A percentile compares a stretch with the other conserved stretches of the same genome.
phyloP scores from a whole-genome alignment of 1,140 invertebrate species.

The Drosophila lowei region DNA sequence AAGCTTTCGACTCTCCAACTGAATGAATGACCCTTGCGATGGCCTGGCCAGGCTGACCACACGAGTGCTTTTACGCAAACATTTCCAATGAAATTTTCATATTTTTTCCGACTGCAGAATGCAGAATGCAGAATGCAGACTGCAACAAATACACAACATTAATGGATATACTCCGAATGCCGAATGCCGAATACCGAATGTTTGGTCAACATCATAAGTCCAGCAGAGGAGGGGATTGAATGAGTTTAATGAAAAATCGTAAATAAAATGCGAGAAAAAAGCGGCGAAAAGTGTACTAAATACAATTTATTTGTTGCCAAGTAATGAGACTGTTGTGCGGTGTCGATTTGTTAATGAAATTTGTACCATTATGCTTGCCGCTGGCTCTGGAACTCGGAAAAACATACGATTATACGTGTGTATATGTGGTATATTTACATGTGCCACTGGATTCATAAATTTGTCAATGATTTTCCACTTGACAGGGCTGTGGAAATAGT shows the following conservation, averaged over 20 bases:
- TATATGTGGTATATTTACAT: conserved; percentile 5
- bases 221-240: neutral
- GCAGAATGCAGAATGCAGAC: neutral
- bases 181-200: conserved; percentile 14
- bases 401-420: neutral
- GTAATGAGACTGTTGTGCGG: conserved; percentile 25
- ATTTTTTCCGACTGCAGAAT: conserved; percentile 1
- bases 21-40: conserved; percentile 31
- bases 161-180: conserved; percentile 19
- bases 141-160: conserved; percentile 27
- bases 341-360: conserved; percentile 75
- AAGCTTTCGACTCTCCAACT: conserved; percentile 27
- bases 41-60: neutral
- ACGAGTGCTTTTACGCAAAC: conserved; percentile 10
- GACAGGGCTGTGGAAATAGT: conserved; percentile 40
- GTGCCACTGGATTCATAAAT: conserved; percentile 41
- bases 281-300: conserved; percentile 47
- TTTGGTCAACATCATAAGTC: conserved; percentile 38
- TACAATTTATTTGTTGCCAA: conserved; percentile 64
- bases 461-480: conserved; percentile 63
- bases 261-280: conserved; percentile 55
- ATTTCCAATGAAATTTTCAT: conserved; percentile 34
- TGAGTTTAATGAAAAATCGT: conserved; percentile 70
- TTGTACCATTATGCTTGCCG: conserved; percentile 58
- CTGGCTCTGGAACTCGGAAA: conserved; percentile 2